A percentile compares a stretch with the other conserved stretches of the same genome.
Conservation (phyloP, 1,140 invertebrate species). For the Drosophila murphyi region DNA sequence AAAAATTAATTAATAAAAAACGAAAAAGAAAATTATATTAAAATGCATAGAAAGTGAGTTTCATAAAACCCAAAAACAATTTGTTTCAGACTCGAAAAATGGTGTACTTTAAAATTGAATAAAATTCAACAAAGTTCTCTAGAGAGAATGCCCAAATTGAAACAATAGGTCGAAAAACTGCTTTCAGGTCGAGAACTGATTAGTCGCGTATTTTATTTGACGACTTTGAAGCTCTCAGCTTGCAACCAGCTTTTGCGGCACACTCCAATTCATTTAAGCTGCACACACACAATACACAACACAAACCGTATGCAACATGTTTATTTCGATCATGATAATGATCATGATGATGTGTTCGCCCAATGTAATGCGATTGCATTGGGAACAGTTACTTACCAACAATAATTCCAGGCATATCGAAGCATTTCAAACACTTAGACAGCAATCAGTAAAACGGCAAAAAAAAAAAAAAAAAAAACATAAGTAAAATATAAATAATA, state of each 20-base stretch:
- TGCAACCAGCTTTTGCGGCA: slow-evolving; percentile 32
- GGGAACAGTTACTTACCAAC: slow-evolving; percentile 70
- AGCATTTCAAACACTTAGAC: slow-evolving; percentile 68
- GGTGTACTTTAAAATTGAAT: slow-evolving; percentile 81
- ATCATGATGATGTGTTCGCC: slow-evolving; percentile 55
- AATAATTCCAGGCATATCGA: slow-evolving; percentile 82
- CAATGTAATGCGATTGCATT: slow-evolving; percentile 49
- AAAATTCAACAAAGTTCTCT: slow-evolving; percentile 61
- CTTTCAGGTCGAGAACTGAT: slow-evolving; percentile 26
- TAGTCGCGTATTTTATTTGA: background rate
- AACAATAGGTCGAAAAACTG: slow-evolving; percentile 32
- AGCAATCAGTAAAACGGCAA: slow-evolving; percentile 38
- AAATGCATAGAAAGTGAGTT: slow-evolving; percentile 42
- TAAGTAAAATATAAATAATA: slow-evolving; percentile 41
- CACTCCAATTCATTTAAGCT: slow-evolving; percentile 12
- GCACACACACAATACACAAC: background rate
- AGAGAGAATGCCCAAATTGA: slow-evolving; percentile 25
- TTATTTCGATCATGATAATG: slow-evolving; percentile 22
- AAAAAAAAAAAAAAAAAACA: slow-evolving; percentile 46
- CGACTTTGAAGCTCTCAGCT: slow-evolving; percentile 17
- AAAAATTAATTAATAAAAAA: slow-evolving; percentile 33
- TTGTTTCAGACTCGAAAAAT: slow-evolving; percentile 64
- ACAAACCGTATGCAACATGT: slow-evolving; percentile 27
- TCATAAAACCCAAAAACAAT: slow-evolving; percentile 42
- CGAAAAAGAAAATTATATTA: slow-evolving; percentile 50